Base-by-base conservation (phyloP, 2,797 vertebrate genomes). In the Melanotaenia maccullochi region DNA sequence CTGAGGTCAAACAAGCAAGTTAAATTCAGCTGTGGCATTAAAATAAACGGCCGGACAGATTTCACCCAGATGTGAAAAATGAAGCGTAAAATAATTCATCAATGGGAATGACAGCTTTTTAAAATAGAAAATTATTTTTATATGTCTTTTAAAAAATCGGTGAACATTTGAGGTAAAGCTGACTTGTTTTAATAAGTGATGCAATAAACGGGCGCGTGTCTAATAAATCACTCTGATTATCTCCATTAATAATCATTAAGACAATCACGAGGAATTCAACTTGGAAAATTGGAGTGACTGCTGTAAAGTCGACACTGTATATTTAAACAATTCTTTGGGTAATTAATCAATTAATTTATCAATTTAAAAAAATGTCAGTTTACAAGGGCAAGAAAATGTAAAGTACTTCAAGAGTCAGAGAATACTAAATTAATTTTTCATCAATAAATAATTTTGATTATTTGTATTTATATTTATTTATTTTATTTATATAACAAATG, bases 1-100 rank as follows among this genome's bases (percentile, higher is more conserved):
- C 4, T 3, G 3, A 51, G 2, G 0, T 18, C 14, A 57, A 69
- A 32, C 1, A n/a, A 52, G 18, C 1, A 20, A 12, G 25, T 55
- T 62, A 3, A 24, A 25, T 55, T 24, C 4, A 28, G 4, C 18
- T 47, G 44, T n/a, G 44, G 20, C 20, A 49, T 67, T 49, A 47
- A 2, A 18, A 9, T 22, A 44, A 40, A 57, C 52, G 62, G 35
- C 60, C 69, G 62, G 58, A 73, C 67, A 56, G 78, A 73, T 83
- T 84, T 75, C 78, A 76, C 40, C 20, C n/a, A 73, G 58, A 2
- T 63, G 55, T 71, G 64, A 61, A 72, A 69, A 60, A 3, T 64
- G 63, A 76, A 20, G 63, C 47, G 54, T 44, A 36, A 61, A 86
- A 75, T 51, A 59, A 5, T 20, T 64, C 52, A 61, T 52, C 42